These are phyloP conservation scores for Coregonus suidteri DNA, from an alignment of 2,797 vertebrate genomes.

Conservation along the genomic window DNA sequence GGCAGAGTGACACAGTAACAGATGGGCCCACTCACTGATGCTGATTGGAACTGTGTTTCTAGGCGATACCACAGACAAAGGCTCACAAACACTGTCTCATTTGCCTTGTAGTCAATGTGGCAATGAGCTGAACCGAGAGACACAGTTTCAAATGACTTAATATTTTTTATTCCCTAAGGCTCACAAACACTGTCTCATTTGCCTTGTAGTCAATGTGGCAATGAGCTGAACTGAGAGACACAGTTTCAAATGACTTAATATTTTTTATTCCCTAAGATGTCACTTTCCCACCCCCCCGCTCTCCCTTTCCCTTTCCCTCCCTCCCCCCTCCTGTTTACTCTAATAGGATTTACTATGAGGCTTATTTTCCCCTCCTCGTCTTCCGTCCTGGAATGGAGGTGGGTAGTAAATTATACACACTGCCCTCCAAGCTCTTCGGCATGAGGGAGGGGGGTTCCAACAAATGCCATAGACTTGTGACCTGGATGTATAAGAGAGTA, in stretches of 20 bases:
- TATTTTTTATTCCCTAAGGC: conserved; percentile 37
- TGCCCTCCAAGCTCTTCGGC: conserved; percentile 61
- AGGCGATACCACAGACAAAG: conserved; percentile 66
- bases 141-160: conserved; percentile 18
- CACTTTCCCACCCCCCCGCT: conserved; percentile 14
- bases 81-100: conserved; percentile 61
- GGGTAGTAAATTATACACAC: conserved; percentile 73
- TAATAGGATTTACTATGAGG: conserved; percentile 68
- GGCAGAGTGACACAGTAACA: conserved; percentile 37
- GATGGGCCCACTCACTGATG: conserved; percentile 59
- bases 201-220: conserved; percentile 44
- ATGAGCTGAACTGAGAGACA: conserved; percentile 33
- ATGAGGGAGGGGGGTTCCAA: conserved; percentile 16
- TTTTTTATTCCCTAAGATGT: conserved; percentile 45
- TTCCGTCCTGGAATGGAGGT: conserved; percentile 65
- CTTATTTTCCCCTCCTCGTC: conserved; percentile 63
- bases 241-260: conserved; percentile 23
- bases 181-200: conserved; percentile 61
- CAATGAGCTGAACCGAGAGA: conserved; percentile 38
- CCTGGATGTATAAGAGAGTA: neutral
- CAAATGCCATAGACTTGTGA: neutral
- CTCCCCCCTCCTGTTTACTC: conserved; percentile 62
- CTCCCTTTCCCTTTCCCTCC: conserved; percentile 21
- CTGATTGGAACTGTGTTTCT: conserved; percentile 37
- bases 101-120: conserved; percentile 44